Percentiles rank a stretch among this genome's conserved stretches.
phyloP scores from a whole-genome alignment of 1,140 invertebrate species.

The Physella acuta region DNA sequence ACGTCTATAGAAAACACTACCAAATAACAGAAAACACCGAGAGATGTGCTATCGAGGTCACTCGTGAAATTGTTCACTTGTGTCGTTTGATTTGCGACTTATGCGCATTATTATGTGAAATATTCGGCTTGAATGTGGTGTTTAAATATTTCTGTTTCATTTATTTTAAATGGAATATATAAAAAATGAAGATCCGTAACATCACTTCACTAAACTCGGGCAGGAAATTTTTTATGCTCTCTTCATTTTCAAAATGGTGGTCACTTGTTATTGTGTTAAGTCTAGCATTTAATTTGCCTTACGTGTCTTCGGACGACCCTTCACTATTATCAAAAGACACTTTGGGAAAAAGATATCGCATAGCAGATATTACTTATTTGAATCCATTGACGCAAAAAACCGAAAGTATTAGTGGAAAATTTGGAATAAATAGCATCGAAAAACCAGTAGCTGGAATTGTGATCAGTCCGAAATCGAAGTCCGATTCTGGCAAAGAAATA shows the following conservation, averaged over 20 bases:
- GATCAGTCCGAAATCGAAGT: slow-evolving; percentile 6
- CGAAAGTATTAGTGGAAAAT: slow-evolving; percentile 23
- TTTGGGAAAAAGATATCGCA: background rate
- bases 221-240: background rate
- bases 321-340: background rate
- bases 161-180: background rate
- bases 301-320: background rate
- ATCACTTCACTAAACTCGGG: background rate
- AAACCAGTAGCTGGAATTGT: slow-evolving; percentile 20
- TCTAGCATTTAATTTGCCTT: background rate
- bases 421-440: slow-evolving; percentile 22
- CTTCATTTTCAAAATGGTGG: slow-evolving; percentile 26
- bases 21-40: background rate
- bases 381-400: slow-evolving; percentile 2
- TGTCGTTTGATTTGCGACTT: background rate
- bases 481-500: slow-evolving; percentile 6
- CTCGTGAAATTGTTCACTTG: background rate
- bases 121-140: no score
- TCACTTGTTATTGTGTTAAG: slow-evolving; percentile 9
- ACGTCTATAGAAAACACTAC: background rate
- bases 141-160: background rate
- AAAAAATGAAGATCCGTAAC: background rate
- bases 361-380: slow-evolving; percentile 19
- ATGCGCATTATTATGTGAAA: background rate
- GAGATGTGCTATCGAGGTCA: background rate